phyloP scores from a whole-genome alignment of 2,797 vertebrate species.

The Protosalanx chinensis region DNA sequence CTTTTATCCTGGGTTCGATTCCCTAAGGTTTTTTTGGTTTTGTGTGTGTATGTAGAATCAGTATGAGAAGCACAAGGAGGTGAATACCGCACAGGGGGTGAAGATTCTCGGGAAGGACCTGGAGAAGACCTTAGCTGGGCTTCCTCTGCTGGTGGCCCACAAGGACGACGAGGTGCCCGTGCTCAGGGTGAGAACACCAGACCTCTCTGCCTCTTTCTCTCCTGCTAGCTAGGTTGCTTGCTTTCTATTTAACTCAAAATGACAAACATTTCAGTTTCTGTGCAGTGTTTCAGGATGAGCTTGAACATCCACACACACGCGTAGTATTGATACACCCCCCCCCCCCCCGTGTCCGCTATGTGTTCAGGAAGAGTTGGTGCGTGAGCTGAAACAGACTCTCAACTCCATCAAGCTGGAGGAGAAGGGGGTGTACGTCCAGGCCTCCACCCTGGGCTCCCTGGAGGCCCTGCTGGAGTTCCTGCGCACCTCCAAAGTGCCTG shows the following conservation, averaged over 20 bases:
- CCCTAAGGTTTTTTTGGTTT: too few species aligned
- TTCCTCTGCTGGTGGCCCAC: constrained; percentile 89
- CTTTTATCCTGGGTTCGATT: too few species aligned
- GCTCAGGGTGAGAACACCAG: constrained; percentile 76
- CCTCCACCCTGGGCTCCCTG: constrained; percentile 93
- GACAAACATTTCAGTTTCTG: not conserved
- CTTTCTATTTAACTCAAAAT: not conserved
- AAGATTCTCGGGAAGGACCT: constrained; percentile 97
- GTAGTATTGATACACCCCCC: not conserved
- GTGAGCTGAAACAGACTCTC: constrained; percentile 93
- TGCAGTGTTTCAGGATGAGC: not conserved
- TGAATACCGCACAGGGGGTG: constrained; percentile 89
- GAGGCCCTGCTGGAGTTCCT: constrained; percentile 97
- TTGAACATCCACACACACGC: not conserved
- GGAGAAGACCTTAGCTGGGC: constrained; percentile 92
- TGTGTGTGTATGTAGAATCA: constrained; percentile 75
- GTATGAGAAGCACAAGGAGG: constrained; percentile 98
- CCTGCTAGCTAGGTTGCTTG: not conserved
- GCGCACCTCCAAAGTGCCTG: constrained; percentile 93
- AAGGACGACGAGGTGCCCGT: constrained; percentile 93
- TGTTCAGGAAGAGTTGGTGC: constrained; percentile 87
- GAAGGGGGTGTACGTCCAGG: constrained; percentile 97
- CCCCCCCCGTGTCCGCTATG: not conserved
- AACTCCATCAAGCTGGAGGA: constrained; percentile 96
- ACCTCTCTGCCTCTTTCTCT: not conserved